These are phyloP conservation scores for Octodonta nipae DNA, from an alignment of 2,888 invertebrate species.

Conservation along the genomic window DNA sequence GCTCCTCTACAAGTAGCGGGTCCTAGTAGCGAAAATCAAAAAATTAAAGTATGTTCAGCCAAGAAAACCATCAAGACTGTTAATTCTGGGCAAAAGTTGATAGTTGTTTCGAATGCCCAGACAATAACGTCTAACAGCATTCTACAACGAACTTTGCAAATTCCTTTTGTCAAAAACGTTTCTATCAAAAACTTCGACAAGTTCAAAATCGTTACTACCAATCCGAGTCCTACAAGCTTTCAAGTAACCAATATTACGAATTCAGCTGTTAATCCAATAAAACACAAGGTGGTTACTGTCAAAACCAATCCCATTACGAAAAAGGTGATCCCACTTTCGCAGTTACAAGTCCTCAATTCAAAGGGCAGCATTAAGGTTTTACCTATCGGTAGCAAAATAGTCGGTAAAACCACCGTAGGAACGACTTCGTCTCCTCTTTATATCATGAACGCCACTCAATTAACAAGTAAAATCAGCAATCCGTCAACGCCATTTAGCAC, in stretches of 20 bases:
- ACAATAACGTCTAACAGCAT: slow-evolving; percentile 31
- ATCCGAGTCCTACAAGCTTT: slow-evolving; percentile 14
- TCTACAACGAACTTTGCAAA: slow-evolving; percentile 31
- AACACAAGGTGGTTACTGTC: slow-evolving; percentile 33
- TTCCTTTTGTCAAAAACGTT: slow-evolving; percentile 32
- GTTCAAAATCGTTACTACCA: slow-evolving; percentile 32
- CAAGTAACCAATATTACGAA: slow-evolving; percentile 16
- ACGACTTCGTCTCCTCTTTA: slow-evolving; percentile 24
- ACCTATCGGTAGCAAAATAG: slow-evolving; percentile 29
- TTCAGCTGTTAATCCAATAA: slow-evolving; percentile 16
- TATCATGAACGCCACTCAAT: slow-evolving; percentile 23
- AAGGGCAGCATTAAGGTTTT: slow-evolving; percentile 33
- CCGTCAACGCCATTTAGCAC: slow-evolving; percentile 7
- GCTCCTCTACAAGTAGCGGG: slow-evolving; percentile 14
- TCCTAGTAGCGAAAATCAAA: slow-evolving; percentile 20
- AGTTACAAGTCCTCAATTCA: slow-evolving; percentile 32
- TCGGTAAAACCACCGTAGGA: slow-evolving; percentile 25
- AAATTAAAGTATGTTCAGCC: slow-evolving; percentile 5
- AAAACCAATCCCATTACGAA: slow-evolving; percentile 26
- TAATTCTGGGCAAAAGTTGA: slow-evolving; percentile 31
- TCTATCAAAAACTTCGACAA: slow-evolving; percentile 34
- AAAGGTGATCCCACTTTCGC: slow-evolving; percentile 32
- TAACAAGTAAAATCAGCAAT: slow-evolving; percentile 8
- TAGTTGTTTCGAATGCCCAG: slow-evolving; percentile 33
- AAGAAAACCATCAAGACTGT: slow-evolving; percentile 15